Evolutionary conservation across 2,888 invertebrate genomes (phyloP).

Genomic region (Watsonalla binaria): DNA sequence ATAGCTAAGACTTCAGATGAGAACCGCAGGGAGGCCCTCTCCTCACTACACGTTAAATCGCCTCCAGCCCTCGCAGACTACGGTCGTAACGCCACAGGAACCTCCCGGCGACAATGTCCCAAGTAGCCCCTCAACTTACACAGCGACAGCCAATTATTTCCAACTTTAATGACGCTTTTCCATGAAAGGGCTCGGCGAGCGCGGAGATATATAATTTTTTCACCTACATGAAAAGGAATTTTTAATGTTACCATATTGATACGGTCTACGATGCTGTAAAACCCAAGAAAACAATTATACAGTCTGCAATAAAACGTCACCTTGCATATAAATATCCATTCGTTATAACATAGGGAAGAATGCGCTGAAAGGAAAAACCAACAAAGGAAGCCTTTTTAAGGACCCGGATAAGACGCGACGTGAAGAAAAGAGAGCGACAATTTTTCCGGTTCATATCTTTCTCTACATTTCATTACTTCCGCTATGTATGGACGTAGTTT

Average conservation of each 20-base stretch:
- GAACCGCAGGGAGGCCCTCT: constrained; percentile 32
- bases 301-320: constrained; percentile 30
- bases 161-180: constrained; percentile 56
- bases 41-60: constrained; percentile 65
- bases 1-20: not conserved
- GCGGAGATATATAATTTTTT: constrained; percentile 29
- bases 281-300: constrained; percentile 26
- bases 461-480: constrained; percentile 78
- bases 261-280: constrained; percentile 16
- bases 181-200: constrained; percentile 39
- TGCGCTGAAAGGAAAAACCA: constrained; percentile 57
- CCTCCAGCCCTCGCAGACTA: constrained; percentile 52
- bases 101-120: constrained; percentile 37
- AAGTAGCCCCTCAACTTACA: constrained; percentile 41
- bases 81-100: constrained; percentile 41
- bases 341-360: constrained; percentile 40
- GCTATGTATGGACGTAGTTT: constrained; percentile 62
- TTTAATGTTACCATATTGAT: constrained; percentile 20
- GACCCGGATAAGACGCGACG: constrained; percentile 57
- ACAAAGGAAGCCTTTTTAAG: constrained; percentile 58
- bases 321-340: constrained; percentile 47
- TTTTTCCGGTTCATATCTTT: constrained; percentile 77
- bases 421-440: constrained; percentile 71
- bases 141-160: constrained; percentile 49
- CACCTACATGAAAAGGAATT: constrained; percentile 19